Evolutionary conservation across 2,888 invertebrate species (phyloP).

Genomic region (Ferrisia virgata): DNA sequence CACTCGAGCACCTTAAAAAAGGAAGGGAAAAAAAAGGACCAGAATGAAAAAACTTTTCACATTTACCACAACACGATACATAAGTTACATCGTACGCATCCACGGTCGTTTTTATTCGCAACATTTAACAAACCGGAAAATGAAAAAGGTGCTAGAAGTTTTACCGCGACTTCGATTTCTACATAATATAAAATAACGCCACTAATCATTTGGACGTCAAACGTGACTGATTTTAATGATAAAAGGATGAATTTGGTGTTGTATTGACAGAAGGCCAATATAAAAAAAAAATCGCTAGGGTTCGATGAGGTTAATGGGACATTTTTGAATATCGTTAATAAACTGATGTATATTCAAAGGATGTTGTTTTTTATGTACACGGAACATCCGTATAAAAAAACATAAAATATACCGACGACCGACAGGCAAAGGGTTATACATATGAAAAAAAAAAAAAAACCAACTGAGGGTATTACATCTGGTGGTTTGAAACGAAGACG

Average conservation of each 20-base stretch:
- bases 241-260: constrained; percentile 44
- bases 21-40: neutral
- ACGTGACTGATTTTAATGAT: constrained; percentile 45
- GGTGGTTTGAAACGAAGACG: constrained; percentile 41
- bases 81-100: neutral
- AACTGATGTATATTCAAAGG: constrained; percentile 46
- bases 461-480: constrained; percentile 43
- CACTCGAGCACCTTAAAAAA: neutral
- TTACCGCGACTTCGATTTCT: neutral
- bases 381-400: constrained; percentile 41
- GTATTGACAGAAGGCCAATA: constrained; percentile 46
- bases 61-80: neutral
- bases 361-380: constrained; percentile 40
- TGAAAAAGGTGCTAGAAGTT: constrained; percentile 19
- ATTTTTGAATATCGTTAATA: constrained; percentile 47
- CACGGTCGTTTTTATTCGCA: neutral
- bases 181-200: constrained; percentile 41
- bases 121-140: constrained; percentile 23
- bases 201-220: constrained; percentile 44
- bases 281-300: constrained; percentile 39
- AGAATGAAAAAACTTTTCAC: neutral
- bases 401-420: constrained; percentile 38
- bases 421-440: constrained; percentile 36
- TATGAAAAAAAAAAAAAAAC: constrained; percentile 34
- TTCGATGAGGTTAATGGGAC: constrained; percentile 46